A percentile compares a stretch with the other conserved stretches of the same genome.
Evolutionary conservation across 2,888 invertebrate genomes (phyloP).

Genomic region (Glaucopsyche alexis): DNA sequence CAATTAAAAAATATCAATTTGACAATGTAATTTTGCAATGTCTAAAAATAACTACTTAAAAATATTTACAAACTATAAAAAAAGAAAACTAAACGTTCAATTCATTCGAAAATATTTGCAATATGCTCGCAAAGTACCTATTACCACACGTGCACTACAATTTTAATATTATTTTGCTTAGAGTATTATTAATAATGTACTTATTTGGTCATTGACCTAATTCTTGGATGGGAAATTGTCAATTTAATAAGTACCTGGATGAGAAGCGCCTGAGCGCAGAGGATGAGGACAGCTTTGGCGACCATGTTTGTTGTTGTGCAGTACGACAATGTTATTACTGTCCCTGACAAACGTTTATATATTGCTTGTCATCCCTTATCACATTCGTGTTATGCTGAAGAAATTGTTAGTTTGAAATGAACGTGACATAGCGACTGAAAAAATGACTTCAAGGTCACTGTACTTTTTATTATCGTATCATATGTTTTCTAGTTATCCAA

Average conservation of each 20-base stretch:
- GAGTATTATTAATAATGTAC: not conserved
- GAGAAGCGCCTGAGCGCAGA: slow-evolving; percentile 49
- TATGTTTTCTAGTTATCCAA: not conserved
- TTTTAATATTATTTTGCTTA: not conserved
- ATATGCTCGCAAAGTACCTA: too few relatives aligned
- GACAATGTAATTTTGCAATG: too few relatives aligned
- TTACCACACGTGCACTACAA: too few relatives aligned
- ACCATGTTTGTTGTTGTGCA: slow-evolving; percentile 42
- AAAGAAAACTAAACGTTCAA: too few relatives aligned
- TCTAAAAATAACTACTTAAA: too few relatives aligned
- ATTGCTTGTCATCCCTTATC: slow-evolving; percentile 12
- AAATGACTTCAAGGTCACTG: slow-evolving; percentile 11
- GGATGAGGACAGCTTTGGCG: slow-evolving; percentile 44
- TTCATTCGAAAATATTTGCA: too few relatives aligned
- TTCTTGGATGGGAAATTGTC: not conserved
- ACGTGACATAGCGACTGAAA: slow-evolving; percentile 26
- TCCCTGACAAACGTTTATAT: slow-evolving; percentile 6
- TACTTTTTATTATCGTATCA: not conserved
- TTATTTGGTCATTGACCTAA: too few relatives aligned
- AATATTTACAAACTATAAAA: too few relatives aligned
- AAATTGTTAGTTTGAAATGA: slow-evolving; percentile 7
- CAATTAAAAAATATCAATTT: too few relatives aligned
- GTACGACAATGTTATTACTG: not conserved
- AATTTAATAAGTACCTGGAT: slow-evolving; percentile 30
- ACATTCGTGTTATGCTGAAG: slow-evolving; percentile 7